Evolutionary conservation across 1,140 invertebrate species (phyloP).

Genomic region (Zaprionus gabonicus): DNA sequence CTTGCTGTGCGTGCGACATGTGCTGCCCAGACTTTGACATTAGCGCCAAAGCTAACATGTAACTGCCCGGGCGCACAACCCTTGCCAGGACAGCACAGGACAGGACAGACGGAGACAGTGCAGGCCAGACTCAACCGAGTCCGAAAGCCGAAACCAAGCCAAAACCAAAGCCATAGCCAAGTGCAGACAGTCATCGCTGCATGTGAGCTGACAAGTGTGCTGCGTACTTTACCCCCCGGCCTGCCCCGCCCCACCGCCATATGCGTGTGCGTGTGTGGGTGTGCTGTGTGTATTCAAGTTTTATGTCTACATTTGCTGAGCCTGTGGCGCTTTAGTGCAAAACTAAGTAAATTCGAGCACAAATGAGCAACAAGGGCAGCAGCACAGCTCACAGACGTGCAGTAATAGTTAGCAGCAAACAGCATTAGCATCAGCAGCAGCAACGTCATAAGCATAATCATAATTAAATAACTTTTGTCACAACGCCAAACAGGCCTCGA

Average conservation of each 20-base stretch:
- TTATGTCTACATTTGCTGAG: slow-evolving; percentile 74
- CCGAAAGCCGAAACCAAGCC: slow-evolving; percentile 25
- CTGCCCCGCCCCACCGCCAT: background rate
- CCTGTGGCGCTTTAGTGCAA: slow-evolving; percentile 74
- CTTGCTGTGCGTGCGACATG: slow-evolving; percentile 70
- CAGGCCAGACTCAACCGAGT: slow-evolving; percentile 19
- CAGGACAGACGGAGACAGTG: background rate
- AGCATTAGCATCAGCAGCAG: slow-evolving; percentile 45
- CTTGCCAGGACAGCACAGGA: background rate
- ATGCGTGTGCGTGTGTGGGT: background rate
- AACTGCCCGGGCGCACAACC: slow-evolving; percentile 24
- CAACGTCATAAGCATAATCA: slow-evolving; percentile 65
- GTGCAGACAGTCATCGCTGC: slow-evolving; percentile 45
- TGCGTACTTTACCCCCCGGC: background rate
- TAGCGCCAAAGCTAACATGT: slow-evolving; percentile 75
- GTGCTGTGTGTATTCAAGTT: slow-evolving; percentile 67
- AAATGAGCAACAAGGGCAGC: slow-evolving; percentile 67
- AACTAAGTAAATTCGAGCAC: slow-evolving; percentile 76
- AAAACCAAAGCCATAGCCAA: slow-evolving; percentile 35
- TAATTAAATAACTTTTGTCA: slow-evolving; percentile 82
- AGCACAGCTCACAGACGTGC: slow-evolving; percentile 45
- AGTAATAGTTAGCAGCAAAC: slow-evolving; percentile 57
- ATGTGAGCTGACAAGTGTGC: slow-evolving; percentile 48
- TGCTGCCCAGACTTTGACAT: slow-evolving; percentile 67
- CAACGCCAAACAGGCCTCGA: slow-evolving; percentile 66